A percentile compares a stretch with the other conserved stretches of the same genome.
phyloP scores from a whole-genome alignment of 2,113 vertebrate genomes.

The Anarhynchus alexandrinus region DNA sequence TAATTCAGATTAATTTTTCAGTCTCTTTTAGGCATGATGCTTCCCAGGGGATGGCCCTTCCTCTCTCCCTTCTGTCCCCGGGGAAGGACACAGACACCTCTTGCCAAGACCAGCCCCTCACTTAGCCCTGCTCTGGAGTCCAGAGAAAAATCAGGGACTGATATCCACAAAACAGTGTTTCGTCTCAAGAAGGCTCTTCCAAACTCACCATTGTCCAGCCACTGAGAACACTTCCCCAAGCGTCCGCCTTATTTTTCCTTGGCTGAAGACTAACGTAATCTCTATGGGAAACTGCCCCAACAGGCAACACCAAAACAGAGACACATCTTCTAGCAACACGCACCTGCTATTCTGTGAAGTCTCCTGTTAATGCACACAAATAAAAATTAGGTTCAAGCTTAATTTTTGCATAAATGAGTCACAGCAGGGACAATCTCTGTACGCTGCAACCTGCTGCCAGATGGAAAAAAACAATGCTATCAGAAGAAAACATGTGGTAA shows the following conservation, averaged over 20 bases:
- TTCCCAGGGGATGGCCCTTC: not conserved
- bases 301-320: not conserved
- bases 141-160: not conserved
- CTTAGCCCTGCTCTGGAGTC: not conserved
- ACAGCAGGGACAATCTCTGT: constrained; percentile 24
- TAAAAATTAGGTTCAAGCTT: not conserved
- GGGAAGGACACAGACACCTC: accelerated
- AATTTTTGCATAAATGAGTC: constrained; percentile 47
- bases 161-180: not conserved
- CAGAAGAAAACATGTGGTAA: constrained; percentile 40
- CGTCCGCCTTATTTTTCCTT: accelerated
- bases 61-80: not conserved
- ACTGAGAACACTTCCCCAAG: not conserved
- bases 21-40: not conserved
- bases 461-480: constrained; percentile 49
- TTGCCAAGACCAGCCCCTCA: not conserved
- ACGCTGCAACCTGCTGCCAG: constrained; percentile 32
- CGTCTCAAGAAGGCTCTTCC: not conserved
- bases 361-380: not conserved
- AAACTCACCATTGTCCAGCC: not conserved
- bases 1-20: not conserved
- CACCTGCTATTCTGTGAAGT: not conserved
- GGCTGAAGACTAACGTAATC: not conserved
- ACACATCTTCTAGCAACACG: not conserved
- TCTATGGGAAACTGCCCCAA: not conserved